Conservation (phyloP, 1,140 invertebrate genomes). For the Himalopsyche phryganea region DNA sequence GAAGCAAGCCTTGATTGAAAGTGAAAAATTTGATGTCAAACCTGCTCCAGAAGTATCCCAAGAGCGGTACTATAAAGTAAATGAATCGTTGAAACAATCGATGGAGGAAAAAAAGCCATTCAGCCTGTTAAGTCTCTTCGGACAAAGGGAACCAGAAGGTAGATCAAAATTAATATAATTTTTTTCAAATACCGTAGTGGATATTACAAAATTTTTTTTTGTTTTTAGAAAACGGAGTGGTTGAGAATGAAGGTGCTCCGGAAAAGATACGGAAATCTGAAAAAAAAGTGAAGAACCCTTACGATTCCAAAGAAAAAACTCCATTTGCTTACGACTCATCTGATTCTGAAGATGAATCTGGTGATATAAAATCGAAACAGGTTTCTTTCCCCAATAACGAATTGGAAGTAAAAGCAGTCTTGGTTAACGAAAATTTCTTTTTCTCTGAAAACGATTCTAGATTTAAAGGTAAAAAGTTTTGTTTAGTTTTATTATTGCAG, state of each 20-base stretch:
- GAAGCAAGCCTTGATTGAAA: slow-evolving; percentile 29
- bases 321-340: slow-evolving; percentile 63
- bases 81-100: slow-evolving; percentile 53
- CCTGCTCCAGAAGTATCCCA: slow-evolving; percentile 52
- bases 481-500: slow-evolving; percentile 18
- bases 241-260: slow-evolving; percentile 38
- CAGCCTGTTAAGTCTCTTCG: slow-evolving; percentile 58
- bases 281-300: slow-evolving; percentile 43
- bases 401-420: slow-evolving; percentile 39
- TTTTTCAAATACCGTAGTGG: not conserved
- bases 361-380: slow-evolving; percentile 24
- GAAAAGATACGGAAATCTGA: slow-evolving; percentile 36
- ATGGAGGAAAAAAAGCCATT: slow-evolving; percentile 53
- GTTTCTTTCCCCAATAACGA: slow-evolving; percentile 35
- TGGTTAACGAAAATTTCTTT: slow-evolving; percentile 53
- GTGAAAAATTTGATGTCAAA: slow-evolving; percentile 39
- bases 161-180: slow-evolving; percentile 1
- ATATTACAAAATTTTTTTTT: slow-evolving; percentile 3
- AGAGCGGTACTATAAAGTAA: slow-evolving; percentile 62
- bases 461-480: slow-evolving; percentile 51
- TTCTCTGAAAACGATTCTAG: slow-evolving; percentile 53
- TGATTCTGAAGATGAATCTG: slow-evolving; percentile 54
- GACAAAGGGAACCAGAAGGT: slow-evolving; percentile 41
- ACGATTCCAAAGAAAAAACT: slow-evolving; percentile 49
- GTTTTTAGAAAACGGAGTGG: slow-evolving; percentile 34